A percentile compares a stretch with the other conserved stretches of the same genome.
Conservation (phyloP, 1,140 invertebrate species). For the Tetramorium alpestre region DNA sequence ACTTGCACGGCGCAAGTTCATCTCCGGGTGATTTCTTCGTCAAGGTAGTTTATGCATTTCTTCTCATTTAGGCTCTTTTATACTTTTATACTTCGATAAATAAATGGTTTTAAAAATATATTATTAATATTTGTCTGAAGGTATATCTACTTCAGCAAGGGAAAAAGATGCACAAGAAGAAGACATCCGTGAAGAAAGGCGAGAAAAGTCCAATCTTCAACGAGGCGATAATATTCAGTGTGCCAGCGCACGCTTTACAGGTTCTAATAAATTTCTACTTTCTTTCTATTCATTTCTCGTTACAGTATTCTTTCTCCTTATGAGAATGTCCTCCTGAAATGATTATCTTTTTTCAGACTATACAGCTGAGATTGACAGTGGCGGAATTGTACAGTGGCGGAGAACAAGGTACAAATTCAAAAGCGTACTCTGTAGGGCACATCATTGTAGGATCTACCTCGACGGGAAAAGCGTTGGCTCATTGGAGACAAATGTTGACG, state of each 20-base stretch:
- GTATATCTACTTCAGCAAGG: slow-evolving; percentile 92
- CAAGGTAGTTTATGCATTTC: slow-evolving; percentile 60
- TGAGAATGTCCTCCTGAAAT: neutral
- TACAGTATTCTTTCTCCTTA: neutral
- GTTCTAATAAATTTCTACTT: slow-evolving; percentile 77
- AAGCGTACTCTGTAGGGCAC: slow-evolving; percentile 89
- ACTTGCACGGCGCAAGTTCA: slow-evolving; percentile 80
- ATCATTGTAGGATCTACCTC: slow-evolving; percentile 90
- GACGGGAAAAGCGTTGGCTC: slow-evolving; percentile 89
- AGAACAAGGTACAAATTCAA: slow-evolving; percentile 81
- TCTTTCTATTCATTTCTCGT: too few species aligned
- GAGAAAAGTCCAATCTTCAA: slow-evolving; percentile 92
- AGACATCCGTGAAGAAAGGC: slow-evolving; percentile 89
- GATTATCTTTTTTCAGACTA: slow-evolving; percentile 85
- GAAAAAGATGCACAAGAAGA: slow-evolving; percentile 92
- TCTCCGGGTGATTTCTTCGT: slow-evolving; percentile 82
- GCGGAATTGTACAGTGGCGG: slow-evolving; percentile 83
- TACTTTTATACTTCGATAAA: neutral
- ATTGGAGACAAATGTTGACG: slow-evolving; percentile 95
- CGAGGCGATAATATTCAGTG: slow-evolving; percentile 92
- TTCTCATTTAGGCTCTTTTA: neutral
- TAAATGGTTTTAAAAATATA: slow-evolving; percentile 1
- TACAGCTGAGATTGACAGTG: slow-evolving; percentile 90
- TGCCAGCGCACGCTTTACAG: slow-evolving; percentile 89
- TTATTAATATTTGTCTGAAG: slow-evolving; percentile 80